Percentiles rank a stretch among this genome's conserved stretches.
These are phyloP conservation scores for Caenorhabditis sp. DNA, from an alignment of 2,888 invertebrate genomes.

Conservation along the genomic window DNA sequence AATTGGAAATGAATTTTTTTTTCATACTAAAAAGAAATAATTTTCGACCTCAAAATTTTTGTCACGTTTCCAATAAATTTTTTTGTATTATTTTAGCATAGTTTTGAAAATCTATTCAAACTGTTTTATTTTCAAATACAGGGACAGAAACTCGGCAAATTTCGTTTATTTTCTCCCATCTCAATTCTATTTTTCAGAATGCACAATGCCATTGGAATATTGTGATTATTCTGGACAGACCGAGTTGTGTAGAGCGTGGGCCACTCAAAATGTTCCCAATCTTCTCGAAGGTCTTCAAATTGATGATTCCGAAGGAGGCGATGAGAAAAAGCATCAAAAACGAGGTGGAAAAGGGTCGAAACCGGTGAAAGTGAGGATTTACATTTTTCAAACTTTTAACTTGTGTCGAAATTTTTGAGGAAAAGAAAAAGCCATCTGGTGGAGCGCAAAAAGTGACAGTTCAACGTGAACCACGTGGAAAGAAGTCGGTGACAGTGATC, in stretches of 20 bases:
- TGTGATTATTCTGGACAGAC: slow-evolving; percentile 97
- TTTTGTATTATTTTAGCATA: too few species aligned
- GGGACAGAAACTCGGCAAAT: too few species aligned
- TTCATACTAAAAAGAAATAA: too few species aligned
- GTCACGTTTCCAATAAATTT: too few species aligned
- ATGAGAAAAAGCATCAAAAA: slow-evolving; percentile 81
- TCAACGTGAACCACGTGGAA: slow-evolving; percentile 83
- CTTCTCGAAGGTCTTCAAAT: slow-evolving; percentile 40
- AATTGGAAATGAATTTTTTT: too few species aligned
- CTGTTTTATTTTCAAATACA: too few species aligned
- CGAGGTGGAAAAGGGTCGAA: slow-evolving; percentile 89
- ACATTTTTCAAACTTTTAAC: not conserved
- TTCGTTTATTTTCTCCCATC: too few species aligned
- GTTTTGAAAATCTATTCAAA: too few species aligned
- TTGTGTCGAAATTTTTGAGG: not conserved
- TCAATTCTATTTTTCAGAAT: slow-evolving; percentile 50
- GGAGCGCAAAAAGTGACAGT: slow-evolving; percentile 77
- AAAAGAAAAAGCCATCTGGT: slow-evolving; percentile 76
- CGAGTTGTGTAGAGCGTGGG: slow-evolving; percentile 90
- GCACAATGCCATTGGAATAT: slow-evolving; percentile 77
- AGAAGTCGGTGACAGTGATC: slow-evolving; percentile 97
- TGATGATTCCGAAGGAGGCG: slow-evolving; percentile 19
- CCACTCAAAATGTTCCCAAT: slow-evolving; percentile 87
- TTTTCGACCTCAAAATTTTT: too few species aligned
- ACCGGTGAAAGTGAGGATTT: slow-evolving; percentile 26